Conservation (phyloP, 1,140 invertebrate species). For the Drosophila asahinai region DNA sequence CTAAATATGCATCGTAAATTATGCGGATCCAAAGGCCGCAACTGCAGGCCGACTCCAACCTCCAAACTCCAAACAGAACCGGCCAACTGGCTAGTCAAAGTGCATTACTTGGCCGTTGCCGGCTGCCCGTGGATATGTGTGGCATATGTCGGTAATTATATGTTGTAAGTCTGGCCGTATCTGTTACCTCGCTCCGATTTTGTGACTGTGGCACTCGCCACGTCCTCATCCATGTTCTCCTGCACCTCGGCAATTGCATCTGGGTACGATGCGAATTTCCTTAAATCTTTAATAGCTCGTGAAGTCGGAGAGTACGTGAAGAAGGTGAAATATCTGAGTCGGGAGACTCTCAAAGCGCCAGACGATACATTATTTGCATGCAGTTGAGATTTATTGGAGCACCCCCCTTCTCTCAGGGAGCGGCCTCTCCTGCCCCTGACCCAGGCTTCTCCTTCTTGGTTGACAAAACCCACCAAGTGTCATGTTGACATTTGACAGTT, state of each 20-base stretch:
- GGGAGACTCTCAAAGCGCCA: conserved; percentile 4
- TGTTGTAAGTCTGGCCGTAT: conserved; percentile 13
- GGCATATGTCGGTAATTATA: conserved; percentile 52
- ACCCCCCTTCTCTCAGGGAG: no score
- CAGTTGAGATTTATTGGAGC: background rate
- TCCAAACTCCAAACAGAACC: conserved; percentile 13
- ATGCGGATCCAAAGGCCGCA: conserved; percentile 21
- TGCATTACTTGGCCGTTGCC: conserved; percentile 11
- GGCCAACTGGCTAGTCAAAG: conserved; percentile 25
- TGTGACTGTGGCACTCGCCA: conserved; percentile 43
- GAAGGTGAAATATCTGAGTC: conserved; percentile 27
- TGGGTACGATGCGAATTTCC: conserved; percentile 57
- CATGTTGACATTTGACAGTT: conserved; percentile 83
- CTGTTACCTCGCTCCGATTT: conserved; percentile 20
- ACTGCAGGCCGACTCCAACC: no score
- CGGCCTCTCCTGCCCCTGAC: background rate
- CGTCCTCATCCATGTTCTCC: conserved; percentile 23
- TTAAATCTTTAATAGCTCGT: conserved; percentile 74
- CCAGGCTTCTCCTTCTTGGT: background rate
- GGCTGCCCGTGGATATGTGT: conserved; percentile 44
- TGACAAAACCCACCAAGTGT: conserved; percentile 61
- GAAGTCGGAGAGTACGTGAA: conserved; percentile 63
- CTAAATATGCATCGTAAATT: conserved; percentile 57
- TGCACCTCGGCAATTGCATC: conserved; percentile 58
- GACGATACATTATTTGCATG: conserved; percentile 31